Evolutionary conservation across 2,888 invertebrate species (phyloP), one percentile per base, ranked within the genome.

Genomic region (Latheticus oryzae): DNA sequence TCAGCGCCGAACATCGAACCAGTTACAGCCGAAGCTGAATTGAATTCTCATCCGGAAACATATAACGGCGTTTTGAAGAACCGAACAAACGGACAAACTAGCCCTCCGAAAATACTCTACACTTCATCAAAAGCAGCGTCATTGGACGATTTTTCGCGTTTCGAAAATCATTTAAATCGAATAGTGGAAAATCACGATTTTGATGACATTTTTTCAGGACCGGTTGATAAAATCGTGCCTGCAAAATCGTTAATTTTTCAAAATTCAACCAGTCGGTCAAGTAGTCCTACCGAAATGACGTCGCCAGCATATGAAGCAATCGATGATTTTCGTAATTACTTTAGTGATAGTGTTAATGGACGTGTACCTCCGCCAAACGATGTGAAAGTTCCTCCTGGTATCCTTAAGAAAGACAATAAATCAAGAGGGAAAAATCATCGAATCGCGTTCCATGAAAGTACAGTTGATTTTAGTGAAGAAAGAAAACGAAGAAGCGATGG

Each of bases 271-370:
- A 54, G 57, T 11, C 47, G 48, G n/a, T 57, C 60, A 5, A 54
- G 45, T 17, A 61, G 60, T 54, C 60, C 60, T 3, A 58, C 48
- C 1, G 60, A 58, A 16, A 47, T 55, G 55, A 37, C 50, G 5
- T 69, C 68, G 1, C 67, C 67, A 0, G 48, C 53, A 1, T 67
- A 54, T 40, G 67, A 67, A 43, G 50, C 24, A n/a, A 60, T 62
- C 2, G 59, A 61, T 33, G 64, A 65, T 58, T 65, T 65, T 23
- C 32, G 24, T 5, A 55, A 32, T 11, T 62, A 57, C 23, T 61
- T 50, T 13, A 55, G 42, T 19, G 51, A 53, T 11, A 37, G 28
- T 38, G 40, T 58, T 2, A 52, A 53, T 40, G 47, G 52, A 16
- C 30, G 8, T 15, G 47, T 56, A 12, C 30, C 30, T 4, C 33